Percentiles rank a stretch among this genome's conserved stretches.
These are phyloP conservation scores for Mionectes olivaceus DNA, from an alignment of 2,797 vertebrate species.

Conservation along the genomic window DNA sequence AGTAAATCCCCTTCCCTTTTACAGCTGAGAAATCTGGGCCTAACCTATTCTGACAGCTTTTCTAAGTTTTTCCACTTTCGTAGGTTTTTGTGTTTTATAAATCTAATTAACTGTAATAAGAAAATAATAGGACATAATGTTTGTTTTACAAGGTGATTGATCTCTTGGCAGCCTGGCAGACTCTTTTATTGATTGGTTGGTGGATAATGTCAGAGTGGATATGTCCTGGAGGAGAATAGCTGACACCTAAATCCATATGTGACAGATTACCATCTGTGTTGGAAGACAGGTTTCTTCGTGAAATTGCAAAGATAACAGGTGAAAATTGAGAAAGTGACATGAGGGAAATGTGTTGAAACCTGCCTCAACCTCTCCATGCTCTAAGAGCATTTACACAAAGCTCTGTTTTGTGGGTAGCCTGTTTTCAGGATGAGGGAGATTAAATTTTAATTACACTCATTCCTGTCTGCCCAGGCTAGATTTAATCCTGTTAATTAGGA, in stretches of 20 bases:
- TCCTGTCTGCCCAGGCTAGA: slow-evolving; percentile 45
- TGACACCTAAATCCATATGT: slow-evolving; percentile 70
- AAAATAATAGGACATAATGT: slow-evolving; percentile 66
- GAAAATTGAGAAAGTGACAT: slow-evolving; percentile 68
- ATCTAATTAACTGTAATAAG: slow-evolving; percentile 70
- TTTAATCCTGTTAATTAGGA: slow-evolving; percentile 58
- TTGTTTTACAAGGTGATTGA: slow-evolving; percentile 69
- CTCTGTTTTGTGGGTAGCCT: slow-evolving; percentile 22
- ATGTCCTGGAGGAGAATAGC: slow-evolving; percentile 66
- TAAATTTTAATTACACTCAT: slow-evolving; percentile 55
- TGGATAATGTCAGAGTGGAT: slow-evolving; percentile 67
- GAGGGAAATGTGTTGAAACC: slow-evolving; percentile 65
- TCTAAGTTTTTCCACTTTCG: background rate
- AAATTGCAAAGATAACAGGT: slow-evolving; percentile 63
- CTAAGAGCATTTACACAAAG: slow-evolving; percentile 56
- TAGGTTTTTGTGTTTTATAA: slow-evolving; percentile 53
- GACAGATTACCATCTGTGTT: slow-evolving; percentile 70
- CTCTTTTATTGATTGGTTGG: slow-evolving; percentile 62
- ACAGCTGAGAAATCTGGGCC: slow-evolving; percentile 3
- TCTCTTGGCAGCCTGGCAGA: slow-evolving; percentile 66
- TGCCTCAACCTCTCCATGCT: slow-evolving; percentile 48
- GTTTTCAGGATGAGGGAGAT: slow-evolving; percentile 52
- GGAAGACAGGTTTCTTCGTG: slow-evolving; percentile 44
- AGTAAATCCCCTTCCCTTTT: slow-evolving; percentile 52
- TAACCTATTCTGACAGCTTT: slow-evolving; percentile 56